Percentiles rank a stretch among this genome's conserved stretches.
Conservation (phyloP, 2,888 invertebrate genomes). For the Drosophila neotestacea region DNA sequence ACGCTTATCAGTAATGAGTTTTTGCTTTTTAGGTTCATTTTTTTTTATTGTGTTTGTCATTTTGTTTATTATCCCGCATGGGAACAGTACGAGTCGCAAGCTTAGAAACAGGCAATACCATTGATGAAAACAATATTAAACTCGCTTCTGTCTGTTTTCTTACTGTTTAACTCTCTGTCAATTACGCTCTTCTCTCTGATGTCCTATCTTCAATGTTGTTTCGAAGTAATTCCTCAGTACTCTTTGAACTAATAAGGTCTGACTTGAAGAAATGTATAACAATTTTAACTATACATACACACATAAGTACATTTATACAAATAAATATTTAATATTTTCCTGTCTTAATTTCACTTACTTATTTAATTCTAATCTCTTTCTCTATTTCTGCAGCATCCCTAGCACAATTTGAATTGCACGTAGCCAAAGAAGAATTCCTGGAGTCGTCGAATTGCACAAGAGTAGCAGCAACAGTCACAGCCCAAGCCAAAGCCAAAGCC, state of each 20-base stretch:
- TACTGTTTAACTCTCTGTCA: not conserved
- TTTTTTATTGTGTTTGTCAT: constrained; percentile 13
- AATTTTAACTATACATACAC: too few species aligned
- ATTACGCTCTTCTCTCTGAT: not conserved
- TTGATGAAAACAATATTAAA: not conserved
- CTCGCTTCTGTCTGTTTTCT: not conserved
- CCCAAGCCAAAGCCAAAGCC: not conserved
- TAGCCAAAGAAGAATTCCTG: constrained; percentile 25
- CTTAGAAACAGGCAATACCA: constrained; percentile 26
- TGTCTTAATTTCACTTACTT: too few species aligned
- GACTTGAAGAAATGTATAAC: too few species aligned
- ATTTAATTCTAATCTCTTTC: not conserved
- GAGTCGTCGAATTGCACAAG: constrained; percentile 2
- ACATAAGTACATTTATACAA: too few species aligned
- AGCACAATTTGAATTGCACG: constrained; percentile 33
- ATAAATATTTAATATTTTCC: too few species aligned
- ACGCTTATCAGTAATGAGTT: constrained; percentile 57
- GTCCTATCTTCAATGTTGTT: too few species aligned
- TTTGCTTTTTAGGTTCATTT: not conserved
- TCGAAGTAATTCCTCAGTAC: too few species aligned
- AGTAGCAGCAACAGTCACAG: not conserved
- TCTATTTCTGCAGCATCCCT: not conserved
- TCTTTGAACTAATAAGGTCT: too few species aligned
- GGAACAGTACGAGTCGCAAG: constrained; percentile 18
- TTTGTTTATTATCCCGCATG: constrained; percentile 9